Conservation (phyloP, 1,140 invertebrate species). For the Drosophila arawakana region DNA sequence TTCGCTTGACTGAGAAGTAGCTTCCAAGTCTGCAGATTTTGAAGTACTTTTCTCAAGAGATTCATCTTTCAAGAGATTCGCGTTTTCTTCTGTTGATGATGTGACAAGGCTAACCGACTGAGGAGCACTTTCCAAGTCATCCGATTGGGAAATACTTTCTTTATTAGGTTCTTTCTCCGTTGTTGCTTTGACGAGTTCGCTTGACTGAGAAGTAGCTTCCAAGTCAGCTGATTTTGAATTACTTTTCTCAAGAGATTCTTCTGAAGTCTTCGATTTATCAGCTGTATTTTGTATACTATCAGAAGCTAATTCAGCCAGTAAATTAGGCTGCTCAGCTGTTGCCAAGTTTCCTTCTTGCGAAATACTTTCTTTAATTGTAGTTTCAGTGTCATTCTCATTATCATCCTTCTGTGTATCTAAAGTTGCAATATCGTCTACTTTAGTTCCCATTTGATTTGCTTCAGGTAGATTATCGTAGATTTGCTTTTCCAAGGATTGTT, state of each 20-base stretch:
- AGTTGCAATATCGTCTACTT: not conserved
- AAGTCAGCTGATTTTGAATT: not conserved
- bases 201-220: not conserved
- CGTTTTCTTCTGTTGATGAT: too few species aligned
- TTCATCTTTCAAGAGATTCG: not conserved
- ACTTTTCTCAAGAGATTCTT: not conserved
- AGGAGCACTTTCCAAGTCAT: not conserved
- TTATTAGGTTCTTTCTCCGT: not conserved
- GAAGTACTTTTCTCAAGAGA: not conserved
- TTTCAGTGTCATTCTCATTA: not conserved
- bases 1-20: not conserved
- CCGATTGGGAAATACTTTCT: not conserved
- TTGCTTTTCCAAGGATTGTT: not conserved
- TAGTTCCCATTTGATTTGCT: not conserved
- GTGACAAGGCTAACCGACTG: not conserved
- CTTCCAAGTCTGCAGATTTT: not conserved
- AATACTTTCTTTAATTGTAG: not conserved
- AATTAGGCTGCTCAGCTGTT: not conserved
- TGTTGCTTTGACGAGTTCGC: not conserved
- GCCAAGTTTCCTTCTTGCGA: not conserved
- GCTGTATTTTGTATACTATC: not conserved
- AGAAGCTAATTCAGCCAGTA: not conserved
- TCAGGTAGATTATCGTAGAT: not conserved
- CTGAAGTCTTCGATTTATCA: not conserved
- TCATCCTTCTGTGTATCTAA: not conserved